These are phyloP conservation scores for Malacoraja senta DNA, from an alignment of 2,797 vertebrate species.

Conservation along the genomic window DNA sequence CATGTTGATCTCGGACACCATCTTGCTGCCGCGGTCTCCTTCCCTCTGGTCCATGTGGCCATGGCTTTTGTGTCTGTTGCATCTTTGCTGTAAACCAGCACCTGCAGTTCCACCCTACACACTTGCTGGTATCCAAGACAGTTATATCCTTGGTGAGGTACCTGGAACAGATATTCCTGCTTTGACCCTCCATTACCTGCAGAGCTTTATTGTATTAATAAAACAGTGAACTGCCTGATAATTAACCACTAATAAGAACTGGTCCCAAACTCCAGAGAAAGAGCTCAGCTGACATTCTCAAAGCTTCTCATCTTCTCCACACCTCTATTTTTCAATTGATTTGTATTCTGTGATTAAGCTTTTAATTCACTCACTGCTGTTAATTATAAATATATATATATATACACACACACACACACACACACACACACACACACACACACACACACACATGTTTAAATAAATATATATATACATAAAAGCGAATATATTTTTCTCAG, in stretches of 20 bases:
- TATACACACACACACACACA: too few relatives aligned
- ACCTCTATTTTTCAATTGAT: neutral
- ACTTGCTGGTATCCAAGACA: neutral
- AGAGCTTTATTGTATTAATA: neutral
- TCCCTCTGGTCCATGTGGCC: too few relatives aligned
- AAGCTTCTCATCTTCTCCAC: neutral
- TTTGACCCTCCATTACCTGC: neutral
- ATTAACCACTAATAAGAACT: neutral
- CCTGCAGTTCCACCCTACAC: too few relatives aligned
- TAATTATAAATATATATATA: neutral
- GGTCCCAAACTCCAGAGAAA: neutral
- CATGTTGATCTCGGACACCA: too few relatives aligned
- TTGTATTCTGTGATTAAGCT: neutral
- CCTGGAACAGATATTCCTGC: neutral
- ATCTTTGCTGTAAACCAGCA: too few relatives aligned
- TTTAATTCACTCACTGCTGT: neutral
- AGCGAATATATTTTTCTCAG: too few relatives aligned
- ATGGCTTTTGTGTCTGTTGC: too few relatives aligned
- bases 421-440: too few relatives aligned
- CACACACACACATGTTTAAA: too few relatives aligned
- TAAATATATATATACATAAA: too few relatives aligned
- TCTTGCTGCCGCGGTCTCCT: too few relatives aligned
- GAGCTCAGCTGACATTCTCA: neutral
- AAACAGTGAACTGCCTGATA: neutral
- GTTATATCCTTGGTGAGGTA: neutral